These are phyloP conservation scores for Oreotrochilus melanogaster DNA, from an alignment of 2,113 vertebrate genomes.

Conservation along the genomic window DNA sequence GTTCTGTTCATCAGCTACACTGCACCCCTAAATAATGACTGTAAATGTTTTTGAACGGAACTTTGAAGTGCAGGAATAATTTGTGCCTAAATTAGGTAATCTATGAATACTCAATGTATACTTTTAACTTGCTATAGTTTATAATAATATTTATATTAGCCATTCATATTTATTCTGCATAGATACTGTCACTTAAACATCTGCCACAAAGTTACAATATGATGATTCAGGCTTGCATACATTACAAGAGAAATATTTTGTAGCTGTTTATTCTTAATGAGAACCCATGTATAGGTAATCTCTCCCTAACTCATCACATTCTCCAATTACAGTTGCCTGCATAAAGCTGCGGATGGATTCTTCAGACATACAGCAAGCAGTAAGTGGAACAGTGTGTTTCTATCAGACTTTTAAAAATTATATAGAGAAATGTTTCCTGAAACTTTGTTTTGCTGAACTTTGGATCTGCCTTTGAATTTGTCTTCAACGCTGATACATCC, in stretches of 20 bases:
- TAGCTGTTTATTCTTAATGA: slow-evolving; percentile 45
- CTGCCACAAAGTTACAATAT: slow-evolving; percentile 51
- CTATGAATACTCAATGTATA: slow-evolving; percentile 1
- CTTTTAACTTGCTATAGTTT: slow-evolving; percentile 31
- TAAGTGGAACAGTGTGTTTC: slow-evolving; percentile 34
- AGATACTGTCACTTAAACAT: slow-evolving; percentile 56
- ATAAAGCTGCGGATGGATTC: slow-evolving; percentile 14
- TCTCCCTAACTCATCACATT: slow-evolving; percentile 4
- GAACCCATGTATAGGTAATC: slow-evolving; percentile 23
- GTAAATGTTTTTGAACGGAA: not conserved
- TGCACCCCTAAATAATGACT: not conserved
- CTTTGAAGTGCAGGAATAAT: not conserved
- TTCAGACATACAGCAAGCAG: not conserved
- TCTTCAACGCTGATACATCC: not conserved
- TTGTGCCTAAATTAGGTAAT: not conserved
- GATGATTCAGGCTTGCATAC: slow-evolving; percentile 54
- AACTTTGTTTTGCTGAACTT: not conserved
- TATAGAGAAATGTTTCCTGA: not conserved
- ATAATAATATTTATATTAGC: slow-evolving; percentile 20
- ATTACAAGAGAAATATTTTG: slow-evolving; percentile 20
- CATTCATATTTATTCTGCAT: slow-evolving; percentile 46
- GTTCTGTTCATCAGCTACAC: not conserved
- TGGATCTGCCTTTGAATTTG: not conserved
- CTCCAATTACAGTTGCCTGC: slow-evolving; percentile 37
- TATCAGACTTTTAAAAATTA: not conserved